Evolutionary conservation across 2,888 invertebrate species (phyloP), one percentile per base, ranked within the genome.

Genomic region (Deroplatys truncata): DNA sequence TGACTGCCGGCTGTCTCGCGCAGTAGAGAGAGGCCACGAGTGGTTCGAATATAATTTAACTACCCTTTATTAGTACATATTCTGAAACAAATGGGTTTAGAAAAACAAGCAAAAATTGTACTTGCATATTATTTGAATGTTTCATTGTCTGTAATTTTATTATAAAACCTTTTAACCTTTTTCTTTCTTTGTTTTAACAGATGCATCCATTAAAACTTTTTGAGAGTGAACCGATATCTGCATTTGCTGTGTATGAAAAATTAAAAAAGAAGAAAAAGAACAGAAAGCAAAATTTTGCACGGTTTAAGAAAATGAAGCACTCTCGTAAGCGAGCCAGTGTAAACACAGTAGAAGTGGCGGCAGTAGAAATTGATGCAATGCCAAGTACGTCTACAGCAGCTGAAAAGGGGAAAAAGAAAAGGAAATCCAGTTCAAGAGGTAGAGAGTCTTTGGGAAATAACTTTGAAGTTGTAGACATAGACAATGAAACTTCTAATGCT

Each of bases 231-330:
- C 25, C 91, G 0, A 20, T 72, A n/a, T 92, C 92, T 84, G 92
- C 92, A 43, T 92, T 92, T 89, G 91, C 92, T n/a, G 91, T 91
- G 0, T 92, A 92, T 90, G 90, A n/a, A 91, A 89, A 91, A 91
- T 88, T 85, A 28, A 89, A 83, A 83, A 86, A 85, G 89, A 88
- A 89, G 89, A 89, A 35, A 82, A 35, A 9, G 16, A 84, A 35
- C 8, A 84, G 4, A 31, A 25, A 83, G 43, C 9, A 86, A 10
- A 82, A 72, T 29, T 25, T 82, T n/a, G 2, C 9, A 28, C 16
- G 3, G 3, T 13, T n/a, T 29, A 5, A n/a, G 10, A 82, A 28
- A 82, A 15, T 16, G 29, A 29, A 8, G 9, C 3, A 28, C 5
- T 0, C 29, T 72, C 29, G 29, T 28, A 25, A 31, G 25, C 35